Base-by-base conservation (phyloP, 2,888 invertebrate species). In the Lasius platythorax region DNA sequence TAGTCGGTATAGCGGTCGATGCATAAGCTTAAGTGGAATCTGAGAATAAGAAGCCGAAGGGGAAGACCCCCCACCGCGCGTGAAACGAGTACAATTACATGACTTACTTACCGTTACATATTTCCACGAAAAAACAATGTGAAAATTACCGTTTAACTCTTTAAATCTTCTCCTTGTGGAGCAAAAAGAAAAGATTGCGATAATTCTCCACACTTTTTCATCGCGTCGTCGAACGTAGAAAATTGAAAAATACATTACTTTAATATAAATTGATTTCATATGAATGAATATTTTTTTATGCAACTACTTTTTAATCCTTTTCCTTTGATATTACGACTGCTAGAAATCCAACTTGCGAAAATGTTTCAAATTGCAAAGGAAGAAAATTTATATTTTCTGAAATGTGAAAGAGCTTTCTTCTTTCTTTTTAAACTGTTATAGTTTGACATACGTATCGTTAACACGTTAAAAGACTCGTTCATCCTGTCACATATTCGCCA, bases 41-140 rank as follows among this genome's bases (percentile, higher is more conserved):
- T 84, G 79, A 61, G 76, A 88, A 68, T 84, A 89, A 90, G 86
- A 87, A 88, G 82, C 79, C 46, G 81, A 70, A 63, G 56, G 8
- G 84, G 78, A 73, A 66, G 82, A 88, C 86, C 90, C 82, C 5
- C 5, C 37, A 5, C 0, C 37, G 37, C 37, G 4, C 37, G 3
- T 50, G 88, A 87, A 90, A 88, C 90, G 90, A 85, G 64, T 74
- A 70, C 76, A 83, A 83, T 85, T 82, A 79, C 85, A 73, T 78
- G 85, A 82, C 88, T 23, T 23, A 23, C 23, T 89, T 91, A 91
- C 90, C 91, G 91, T 90, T 90, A 90, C 46, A 58, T 76, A 83
- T 85, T 87, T 90, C 88, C 84, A 82, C 66, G 85, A 88, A 87
- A 87, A 78, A 84, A 37, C 37, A 18, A n/a, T 28, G 30, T 50